Conservation (phyloP, 2,113 vertebrate species). For the Trematomus loennbergii region DNA sequence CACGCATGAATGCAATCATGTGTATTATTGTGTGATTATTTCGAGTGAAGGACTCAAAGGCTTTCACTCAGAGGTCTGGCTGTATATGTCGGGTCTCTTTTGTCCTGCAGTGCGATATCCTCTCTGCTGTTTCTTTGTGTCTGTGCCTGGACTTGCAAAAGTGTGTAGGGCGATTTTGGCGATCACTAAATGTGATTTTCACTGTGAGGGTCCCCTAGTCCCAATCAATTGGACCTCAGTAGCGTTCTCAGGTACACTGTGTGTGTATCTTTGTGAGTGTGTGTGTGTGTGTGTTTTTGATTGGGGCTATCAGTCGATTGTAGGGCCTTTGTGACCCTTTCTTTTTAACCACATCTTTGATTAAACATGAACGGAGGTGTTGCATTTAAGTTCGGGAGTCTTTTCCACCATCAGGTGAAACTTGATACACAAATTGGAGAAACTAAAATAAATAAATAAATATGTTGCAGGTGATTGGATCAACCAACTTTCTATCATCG, state of each 20-base stretch:
- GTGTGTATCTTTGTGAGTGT: neutral
- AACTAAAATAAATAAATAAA: no score
- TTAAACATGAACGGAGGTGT: neutral
- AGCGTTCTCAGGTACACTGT: conserved; percentile 20
- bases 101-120: neutral
- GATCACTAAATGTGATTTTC: conserved; percentile 62
- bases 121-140: conserved; percentile 14
- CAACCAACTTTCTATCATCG: no score
- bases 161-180: conserved; percentile 9
- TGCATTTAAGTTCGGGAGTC: neutral
- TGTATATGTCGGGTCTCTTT: neutral
- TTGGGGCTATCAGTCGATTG: conserved; percentile 54
- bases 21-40: conserved; percentile 26
- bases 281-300: neutral
- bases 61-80: neutral
- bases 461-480: no score
- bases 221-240: conserved; percentile 66
- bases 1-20: conserved; percentile 20
- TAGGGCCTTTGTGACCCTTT: neutral
- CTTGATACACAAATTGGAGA: no score
- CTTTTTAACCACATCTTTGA: conserved; percentile 9
- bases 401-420: neutral
- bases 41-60: neutral
- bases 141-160: neutral
- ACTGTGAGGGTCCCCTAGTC: conserved; percentile 37